Evolutionary conservation across 2,113 vertebrate species (phyloP), one percentile per base, ranked within the genome.

Genomic region (Narcine bancroftii): DNA sequence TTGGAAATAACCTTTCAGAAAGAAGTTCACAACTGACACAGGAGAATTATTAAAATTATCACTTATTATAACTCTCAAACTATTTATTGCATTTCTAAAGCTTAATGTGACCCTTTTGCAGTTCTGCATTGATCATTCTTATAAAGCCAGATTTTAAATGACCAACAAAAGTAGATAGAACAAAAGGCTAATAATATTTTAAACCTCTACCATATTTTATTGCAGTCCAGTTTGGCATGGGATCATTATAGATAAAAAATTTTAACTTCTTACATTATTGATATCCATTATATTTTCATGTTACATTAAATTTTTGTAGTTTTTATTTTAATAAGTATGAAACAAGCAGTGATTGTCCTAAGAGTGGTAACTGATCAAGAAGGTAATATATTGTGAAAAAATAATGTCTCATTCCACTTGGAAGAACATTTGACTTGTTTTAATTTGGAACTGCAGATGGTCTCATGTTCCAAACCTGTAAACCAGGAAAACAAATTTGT

Each of bases 351-450:
- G 53, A 69, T 91, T 47, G 45, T 45, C 87, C 42, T 21, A 89
- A 63, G 66, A 69, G 39, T 91, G 87, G 66, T 89, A 89, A 89
- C 42, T 66, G 60, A 91, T 69, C 63, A 45, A 42, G 10, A 91
- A 29, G 45, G 39, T 45, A 91, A 91, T 42, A 85, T 60, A 60
- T 60, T 60, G n/a, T 85, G 33, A 85, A 60, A n/a, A 15, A 13
- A 5, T 60, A 1, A 29, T 50, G 45, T 24, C 47, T 39, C 75
- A 4, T 26, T 50, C 47, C 42, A 13, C 26, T 81, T 9, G 45
- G 45, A 11, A 47, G 6, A 24, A 47, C 21, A 1, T 53, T 85
- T 85, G 81, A 85, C 56, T 85, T 60, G n/a, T 60, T 85, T 85
- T 9, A 15, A 85, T 60, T 85, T 85, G 53, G 50, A 87, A 36